These are phyloP conservation scores for Thamnophis elegans DNA, from an alignment of 2,797 vertebrate genomes.

Conservation along the genomic window DNA sequence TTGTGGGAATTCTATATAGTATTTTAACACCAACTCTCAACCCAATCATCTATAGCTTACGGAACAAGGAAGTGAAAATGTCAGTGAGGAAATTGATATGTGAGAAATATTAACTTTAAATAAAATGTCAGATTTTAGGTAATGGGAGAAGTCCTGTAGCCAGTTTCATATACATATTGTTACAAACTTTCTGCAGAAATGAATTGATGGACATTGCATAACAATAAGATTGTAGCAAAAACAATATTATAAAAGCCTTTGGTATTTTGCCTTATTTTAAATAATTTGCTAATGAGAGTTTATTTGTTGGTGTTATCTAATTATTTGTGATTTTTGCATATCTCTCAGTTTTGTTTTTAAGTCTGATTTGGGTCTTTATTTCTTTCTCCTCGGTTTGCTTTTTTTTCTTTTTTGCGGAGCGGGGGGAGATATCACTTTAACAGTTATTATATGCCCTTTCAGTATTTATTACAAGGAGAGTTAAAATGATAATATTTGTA, in stretches of 20 bases:
- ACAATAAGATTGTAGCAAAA: background rate
- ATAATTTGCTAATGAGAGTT: background rate
- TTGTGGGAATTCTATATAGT: slow-evolving; percentile 13
- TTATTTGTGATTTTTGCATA: background rate
- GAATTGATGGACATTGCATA: background rate
- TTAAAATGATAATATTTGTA: background rate
- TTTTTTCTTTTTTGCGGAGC: background rate
- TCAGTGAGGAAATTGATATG: slow-evolving; percentile 17
- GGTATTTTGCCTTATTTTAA: background rate
- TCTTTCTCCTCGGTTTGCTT: background rate
- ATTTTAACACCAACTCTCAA: slow-evolving; percentile 13
- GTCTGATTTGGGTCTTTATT: background rate
- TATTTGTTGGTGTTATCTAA: background rate
- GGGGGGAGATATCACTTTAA: background rate
- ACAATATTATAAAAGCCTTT: background rate
- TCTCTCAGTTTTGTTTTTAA: background rate
- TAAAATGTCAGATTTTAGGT: background rate
- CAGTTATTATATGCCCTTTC: background rate
- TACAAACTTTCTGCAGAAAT: background rate
- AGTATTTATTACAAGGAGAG: background rate
- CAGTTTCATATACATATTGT: background rate
- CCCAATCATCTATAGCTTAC: slow-evolving; percentile 20
- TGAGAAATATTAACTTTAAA: background rate
- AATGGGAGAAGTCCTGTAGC: background rate
- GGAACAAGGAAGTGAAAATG: slow-evolving; percentile 45